Conservation (phyloP, 2,113 vertebrate genomes). For the Geococcyx californianus region DNA sequence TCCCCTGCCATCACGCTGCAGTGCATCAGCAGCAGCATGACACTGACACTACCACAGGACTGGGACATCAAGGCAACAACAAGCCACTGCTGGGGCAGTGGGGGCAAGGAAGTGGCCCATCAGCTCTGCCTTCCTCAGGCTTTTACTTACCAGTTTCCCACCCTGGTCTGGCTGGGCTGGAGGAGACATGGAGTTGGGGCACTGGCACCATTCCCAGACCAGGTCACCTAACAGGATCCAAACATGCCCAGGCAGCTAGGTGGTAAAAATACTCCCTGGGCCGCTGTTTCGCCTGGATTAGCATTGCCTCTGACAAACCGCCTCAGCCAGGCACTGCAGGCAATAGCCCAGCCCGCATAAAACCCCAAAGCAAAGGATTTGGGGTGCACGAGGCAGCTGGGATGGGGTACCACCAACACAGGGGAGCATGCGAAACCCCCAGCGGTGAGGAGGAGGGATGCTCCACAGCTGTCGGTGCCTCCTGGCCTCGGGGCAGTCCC, state of each 20-base stretch:
- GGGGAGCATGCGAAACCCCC: background rate
- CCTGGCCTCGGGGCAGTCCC: background rate
- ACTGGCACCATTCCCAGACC: background rate
- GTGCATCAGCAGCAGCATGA: conserved; percentile 20
- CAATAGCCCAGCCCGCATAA: background rate
- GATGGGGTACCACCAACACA: background rate
- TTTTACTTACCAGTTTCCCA: background rate
- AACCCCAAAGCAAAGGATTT: background rate
- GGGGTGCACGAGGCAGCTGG: fast-evolving
- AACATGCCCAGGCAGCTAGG: conserved; percentile 39
- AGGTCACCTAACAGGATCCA: background rate
- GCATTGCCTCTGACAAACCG: background rate
- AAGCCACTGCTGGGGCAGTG: fast-evolving
- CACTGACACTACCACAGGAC: background rate
- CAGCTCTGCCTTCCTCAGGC: background rate
- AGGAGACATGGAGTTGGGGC: background rate
- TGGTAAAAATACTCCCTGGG: conserved; percentile 33
- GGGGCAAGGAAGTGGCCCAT: background rate
- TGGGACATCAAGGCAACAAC: fast-evolving
- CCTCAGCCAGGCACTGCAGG: background rate
- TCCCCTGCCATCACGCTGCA: background rate
- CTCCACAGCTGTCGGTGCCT: fast-evolving
- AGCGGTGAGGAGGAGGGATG: background rate
- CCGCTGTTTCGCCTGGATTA: background rate
- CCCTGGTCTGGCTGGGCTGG: background rate